Evolutionary conservation across 2,113 vertebrate genomes (phyloP).

Genomic region (Bettongia penicillata): DNA sequence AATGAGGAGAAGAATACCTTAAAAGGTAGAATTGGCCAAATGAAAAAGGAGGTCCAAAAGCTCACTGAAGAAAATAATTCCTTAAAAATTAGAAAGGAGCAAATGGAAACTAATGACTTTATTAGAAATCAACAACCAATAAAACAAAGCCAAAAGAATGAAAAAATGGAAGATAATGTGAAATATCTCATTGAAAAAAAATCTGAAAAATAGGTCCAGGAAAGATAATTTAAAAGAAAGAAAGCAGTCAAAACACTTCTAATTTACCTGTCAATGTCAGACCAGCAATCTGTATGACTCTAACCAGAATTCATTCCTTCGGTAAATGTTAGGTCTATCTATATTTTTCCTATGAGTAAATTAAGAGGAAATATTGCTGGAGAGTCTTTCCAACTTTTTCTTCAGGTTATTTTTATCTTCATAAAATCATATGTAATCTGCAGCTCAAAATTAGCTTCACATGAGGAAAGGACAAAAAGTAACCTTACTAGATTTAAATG

Average conservation of each 20-base stretch:
- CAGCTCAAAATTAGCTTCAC: not conserved
- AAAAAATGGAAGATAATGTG: too few relatives aligned
- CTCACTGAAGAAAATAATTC: too few relatives aligned
- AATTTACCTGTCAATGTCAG: not conserved
- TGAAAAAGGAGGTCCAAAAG: too few relatives aligned
- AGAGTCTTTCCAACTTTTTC: constrained; percentile 47
- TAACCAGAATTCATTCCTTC: constrained; percentile 15
- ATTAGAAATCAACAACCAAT: too few relatives aligned
- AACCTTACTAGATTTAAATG: not conserved
- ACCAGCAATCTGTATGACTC: not conserved
- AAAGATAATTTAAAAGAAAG: not conserved
- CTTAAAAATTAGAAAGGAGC: too few relatives aligned
- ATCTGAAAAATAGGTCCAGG: too few relatives aligned
- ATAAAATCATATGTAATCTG: not conserved
- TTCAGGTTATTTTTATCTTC: constrained; percentile 27
- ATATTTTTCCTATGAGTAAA: constrained; percentile 22
- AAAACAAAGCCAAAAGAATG: too few relatives aligned
- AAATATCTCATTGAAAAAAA: too few relatives aligned
- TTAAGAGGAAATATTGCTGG: constrained; percentile 18
- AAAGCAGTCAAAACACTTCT: not conserved
- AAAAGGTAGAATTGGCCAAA: too few relatives aligned
- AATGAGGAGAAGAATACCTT: too few relatives aligned
- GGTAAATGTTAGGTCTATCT: constrained; percentile 23
- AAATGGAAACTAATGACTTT: too few relatives aligned
- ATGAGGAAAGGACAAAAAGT: not conserved